A percentile compares a stretch with the other conserved stretches of the same genome.
Conservation (phyloP, 30 jellyfish, hydroid and myxozoan species). For the Turritopsis dohrnii region DNA sequence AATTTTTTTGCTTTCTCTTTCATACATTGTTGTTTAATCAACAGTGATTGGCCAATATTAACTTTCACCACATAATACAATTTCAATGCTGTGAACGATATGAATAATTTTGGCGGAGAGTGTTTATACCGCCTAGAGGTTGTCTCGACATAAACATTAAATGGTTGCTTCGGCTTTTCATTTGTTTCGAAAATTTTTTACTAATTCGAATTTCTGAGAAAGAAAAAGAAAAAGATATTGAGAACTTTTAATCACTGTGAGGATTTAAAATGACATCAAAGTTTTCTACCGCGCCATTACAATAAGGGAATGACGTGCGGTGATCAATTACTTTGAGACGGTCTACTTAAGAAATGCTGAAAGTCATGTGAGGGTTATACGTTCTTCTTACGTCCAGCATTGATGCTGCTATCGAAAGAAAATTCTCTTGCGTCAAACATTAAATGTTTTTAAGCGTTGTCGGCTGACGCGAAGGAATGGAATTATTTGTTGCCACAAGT, state of each 20-base stretch:
- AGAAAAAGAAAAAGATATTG: not conserved
- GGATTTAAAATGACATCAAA: too few species aligned
- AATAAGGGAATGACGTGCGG: too few species aligned
- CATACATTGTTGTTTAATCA: not conserved
- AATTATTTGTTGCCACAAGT: not conserved
- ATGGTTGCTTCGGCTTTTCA: not conserved
- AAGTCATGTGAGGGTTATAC: too few species aligned
- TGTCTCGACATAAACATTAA: not conserved
- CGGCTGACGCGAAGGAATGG: too few species aligned
- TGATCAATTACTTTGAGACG: too few species aligned
- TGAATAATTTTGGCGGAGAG: not conserved
- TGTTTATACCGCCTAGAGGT: not conserved
- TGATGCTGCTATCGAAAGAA: not conserved
- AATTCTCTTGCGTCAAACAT: not conserved
- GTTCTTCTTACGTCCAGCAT: too few species aligned
- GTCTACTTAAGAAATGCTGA: too few species aligned
- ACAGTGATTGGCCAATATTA: not conserved
- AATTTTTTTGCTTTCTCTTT: not conserved
- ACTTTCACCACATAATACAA: not conserved
- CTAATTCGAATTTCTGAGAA: not conserved
- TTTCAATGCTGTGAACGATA: not conserved
- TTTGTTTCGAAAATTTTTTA: not conserved
- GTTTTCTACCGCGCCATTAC: too few species aligned
- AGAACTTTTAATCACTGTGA: too few species aligned
- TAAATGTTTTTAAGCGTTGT: too few species aligned